phyloP scores from a whole-genome alignment of 1,140 invertebrate species.

The Cydia pomonella region DNA sequence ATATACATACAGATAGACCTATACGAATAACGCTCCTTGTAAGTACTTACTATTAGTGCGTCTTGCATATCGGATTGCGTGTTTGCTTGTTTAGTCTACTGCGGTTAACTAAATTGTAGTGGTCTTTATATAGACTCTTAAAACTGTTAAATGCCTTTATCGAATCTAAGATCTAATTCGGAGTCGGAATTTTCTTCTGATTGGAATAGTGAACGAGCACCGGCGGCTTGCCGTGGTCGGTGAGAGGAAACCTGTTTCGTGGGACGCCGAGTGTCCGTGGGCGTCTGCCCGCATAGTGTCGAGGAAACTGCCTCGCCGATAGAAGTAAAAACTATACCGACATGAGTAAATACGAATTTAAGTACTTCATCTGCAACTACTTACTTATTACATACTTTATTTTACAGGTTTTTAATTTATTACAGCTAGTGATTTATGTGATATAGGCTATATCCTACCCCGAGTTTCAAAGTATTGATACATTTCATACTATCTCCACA shows the following conservation, averaged over 20 bases:
- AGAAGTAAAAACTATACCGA: constrained; percentile 40
- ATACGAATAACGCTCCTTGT: constrained; percentile 45
- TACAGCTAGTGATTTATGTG: no score
- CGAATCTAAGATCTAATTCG: constrained; percentile 24
- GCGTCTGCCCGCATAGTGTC: constrained; percentile 54
- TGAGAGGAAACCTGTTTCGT: constrained; percentile 76
- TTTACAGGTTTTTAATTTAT: no score
- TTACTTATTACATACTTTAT: no score
- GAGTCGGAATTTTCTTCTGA: constrained; percentile 13
- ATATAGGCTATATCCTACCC: no score
- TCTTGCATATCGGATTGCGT: background rate
- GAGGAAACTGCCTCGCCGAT: background rate
- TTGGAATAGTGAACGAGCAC: constrained; percentile 32
- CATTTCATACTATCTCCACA: no score
- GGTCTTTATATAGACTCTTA: background rate
- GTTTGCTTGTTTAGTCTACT: constrained; percentile 9
- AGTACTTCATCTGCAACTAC: background rate
- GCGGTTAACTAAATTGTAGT: background rate
- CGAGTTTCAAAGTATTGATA: no score
- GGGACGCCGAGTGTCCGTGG: constrained; percentile 50
- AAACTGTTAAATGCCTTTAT: background rate
- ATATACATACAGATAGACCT: constrained; percentile 21
- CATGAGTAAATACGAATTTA: constrained; percentile 15
- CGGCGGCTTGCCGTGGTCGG: constrained; percentile 52
- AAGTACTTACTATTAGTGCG: background rate